Base-by-base conservation (phyloP, 2,888 invertebrate genomes). In the Hypomecis atomaria region DNA sequence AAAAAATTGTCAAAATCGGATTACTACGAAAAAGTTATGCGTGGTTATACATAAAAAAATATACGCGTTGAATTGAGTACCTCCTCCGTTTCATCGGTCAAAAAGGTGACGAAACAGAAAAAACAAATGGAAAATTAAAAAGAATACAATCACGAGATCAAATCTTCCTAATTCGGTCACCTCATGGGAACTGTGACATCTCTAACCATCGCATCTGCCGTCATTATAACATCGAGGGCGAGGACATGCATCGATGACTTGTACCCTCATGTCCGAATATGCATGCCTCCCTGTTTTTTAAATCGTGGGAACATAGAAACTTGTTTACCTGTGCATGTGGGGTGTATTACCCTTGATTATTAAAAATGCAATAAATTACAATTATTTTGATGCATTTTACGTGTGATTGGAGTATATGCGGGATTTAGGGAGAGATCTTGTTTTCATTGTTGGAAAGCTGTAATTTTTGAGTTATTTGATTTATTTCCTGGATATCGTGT, bases 221-320 rank as follows among this genome's bases (percentile, higher is more conserved):
- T 36, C n/a, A 68, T 67, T 67, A 69, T 74, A 69, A 40, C 67
- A 74, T 75, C 66, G 40, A 69, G 73, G 74, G 71, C 72, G 55
- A 65, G 62, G 72, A 69, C 65, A 86, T 85, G 88, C 87, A 86
- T 79, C 82, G 79, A 81, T 82, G 81, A 75, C 74, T 78, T 44
- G 52, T 50, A 74, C 83, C 85, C 82, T 82, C 81, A 76, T 88
- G 88, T 88, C 86, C 84, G 74, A 83, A 75, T 73, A 83, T 85
- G 82, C 83, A 86, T 77, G 77, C 84, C 87, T 82, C 70, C 84
- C 77, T 66, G 77, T 83, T 84, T 84, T 84, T 84, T 78, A 75
- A 79, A 79, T 81, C 91, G 91, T 91, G 92, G 91, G 91, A 92
- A 91, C 78, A 63, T 57, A 90, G 89, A 90, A 92, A 91, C 78